Evolutionary conservation across 2,888 invertebrate genomes (phyloP), one percentile per base, ranked within the genome.

Genomic region (Tholera decimalis): DNA sequence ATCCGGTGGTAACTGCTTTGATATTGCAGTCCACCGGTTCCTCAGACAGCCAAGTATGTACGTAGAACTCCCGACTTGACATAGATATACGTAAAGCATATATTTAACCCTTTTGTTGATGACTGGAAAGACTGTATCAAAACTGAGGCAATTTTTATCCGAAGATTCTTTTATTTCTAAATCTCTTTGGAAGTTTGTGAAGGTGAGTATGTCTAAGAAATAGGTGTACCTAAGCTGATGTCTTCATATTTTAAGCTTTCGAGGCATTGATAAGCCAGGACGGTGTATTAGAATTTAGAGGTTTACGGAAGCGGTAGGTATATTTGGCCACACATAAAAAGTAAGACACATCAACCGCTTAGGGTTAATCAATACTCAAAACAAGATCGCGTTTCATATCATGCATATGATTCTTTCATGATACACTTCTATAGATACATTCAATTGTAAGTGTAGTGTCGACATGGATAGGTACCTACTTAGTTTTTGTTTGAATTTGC

Each of bases 1-100:
- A 56, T 64, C 85, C 56, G 30, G 80, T 67, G 37, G 46, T 62
- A 66, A 84, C 82, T 84, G 80, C 79, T 68, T 60, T 47, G 6
- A 46, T 60, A 65, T 83, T 74, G 80, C 80, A 70, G 55, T 63
- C 22, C 59, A 78, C 83, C 73, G 64, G 84, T 72, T 79, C 56
- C 46, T 33, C 58, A 54, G 53, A 50, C 33, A 41, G 57, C 43
- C 65, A 28, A 43, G 66, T 43, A n/a, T 6, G 22, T 51, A 30
- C 33, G 18, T 47, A 59, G 78, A 79, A 24, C 73, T n/a, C 30
- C 67, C 15, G 20, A 37, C 22, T 57, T 46, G 49, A 50, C 39
- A 33, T 37, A 20, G n/a, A n/a, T n/a, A n/a, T n/a, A n/a, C n/a
- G 20, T 41, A 24, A 57, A 26, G 43, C 28, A 58, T 22, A 5